Base-by-base conservation (phyloP, 2,888 invertebrate species). In the Phyllotreta striolata region DNA sequence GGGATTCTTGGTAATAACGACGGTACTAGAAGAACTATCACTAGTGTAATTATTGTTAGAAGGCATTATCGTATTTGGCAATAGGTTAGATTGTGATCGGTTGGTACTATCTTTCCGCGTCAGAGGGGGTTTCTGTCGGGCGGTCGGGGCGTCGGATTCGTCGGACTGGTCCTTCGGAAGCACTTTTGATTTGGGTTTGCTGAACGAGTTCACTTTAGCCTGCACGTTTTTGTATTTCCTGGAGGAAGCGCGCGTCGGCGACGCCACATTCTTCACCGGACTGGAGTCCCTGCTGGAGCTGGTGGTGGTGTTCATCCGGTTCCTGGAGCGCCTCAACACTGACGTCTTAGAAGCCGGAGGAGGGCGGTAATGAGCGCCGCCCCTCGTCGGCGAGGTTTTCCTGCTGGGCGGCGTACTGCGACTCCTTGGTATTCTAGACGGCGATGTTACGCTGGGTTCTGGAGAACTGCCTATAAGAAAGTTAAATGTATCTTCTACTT, bases 381-480 rank as follows among this genome's bases (percentile, higher is more conserved):
- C 68, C 58, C 77, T 73, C 4, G 72, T 67, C 6, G 77, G 77
- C 9, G 80, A 80, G 10, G 72, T 69, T 52, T 74, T 68, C 62
- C 77, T 72, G 68, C 76, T 78, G 24, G 77, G 72, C 7, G 76
- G 78, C 34, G 77, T 78, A 59, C 78, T 79, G 52, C 73, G 74
- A 66, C 74, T 77, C 61, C 73, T 74, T 13, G 74, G 78, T 63
- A 79, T 80, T 63, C 76, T 73, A 38, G 78, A 76, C 7, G 80
- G 80, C 78, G 81, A 81, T 79, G 81, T 80, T 78, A 77, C 72
- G 68, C 74, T 77, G 70, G 78, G 76, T 69, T 82, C 81, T 41
- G 81, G 81, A n/a, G 80, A 80, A 72, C 81, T 81, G 39, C 81
- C 80, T 67, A 58, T 38, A 62, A 59, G 52, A 44, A 3, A 49